A percentile compares a stretch with the other conserved stretches of the same genome.
Conservation (phyloP, 2,113 vertebrate genomes). For the Caloenas nicobarica region DNA sequence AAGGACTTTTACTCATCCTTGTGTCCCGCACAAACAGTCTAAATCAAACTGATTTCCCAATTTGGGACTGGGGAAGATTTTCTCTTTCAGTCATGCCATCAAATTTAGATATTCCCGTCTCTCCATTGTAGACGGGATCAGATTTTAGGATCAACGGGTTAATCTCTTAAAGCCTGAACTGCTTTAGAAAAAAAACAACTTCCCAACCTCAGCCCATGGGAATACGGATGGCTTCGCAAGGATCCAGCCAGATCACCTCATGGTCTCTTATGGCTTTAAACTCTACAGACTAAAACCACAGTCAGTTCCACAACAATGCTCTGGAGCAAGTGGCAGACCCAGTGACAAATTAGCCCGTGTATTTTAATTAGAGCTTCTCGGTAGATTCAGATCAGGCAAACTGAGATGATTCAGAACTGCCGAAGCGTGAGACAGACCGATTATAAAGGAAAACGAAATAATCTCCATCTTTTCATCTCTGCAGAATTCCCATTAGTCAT, state of each 20-base stretch:
- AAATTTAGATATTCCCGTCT: neutral
- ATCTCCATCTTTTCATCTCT: neutral
- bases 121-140: neutral
- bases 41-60: neutral
- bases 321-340: neutral
- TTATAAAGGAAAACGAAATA: neutral
- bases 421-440: neutral
- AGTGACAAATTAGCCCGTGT: neutral
- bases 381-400: neutral
- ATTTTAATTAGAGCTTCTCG: neutral
- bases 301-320: neutral
- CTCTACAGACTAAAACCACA: neutral
- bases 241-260: neutral
- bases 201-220: neutral
- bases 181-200: neutral
- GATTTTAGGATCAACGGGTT: neutral
- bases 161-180: neutral
- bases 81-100: neutral
- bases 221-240: neutral
- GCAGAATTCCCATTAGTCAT: neutral
- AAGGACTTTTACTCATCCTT: too few species aligned
- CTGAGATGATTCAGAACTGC: neutral
- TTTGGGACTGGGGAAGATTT: neutral
- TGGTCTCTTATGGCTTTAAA: neutral
- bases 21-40: neutral